A percentile compares a stretch with the other conserved stretches of the same genome.
phyloP scores from a whole-genome alignment of 1,140 invertebrate species.

The Polypedilum pembai region DNA sequence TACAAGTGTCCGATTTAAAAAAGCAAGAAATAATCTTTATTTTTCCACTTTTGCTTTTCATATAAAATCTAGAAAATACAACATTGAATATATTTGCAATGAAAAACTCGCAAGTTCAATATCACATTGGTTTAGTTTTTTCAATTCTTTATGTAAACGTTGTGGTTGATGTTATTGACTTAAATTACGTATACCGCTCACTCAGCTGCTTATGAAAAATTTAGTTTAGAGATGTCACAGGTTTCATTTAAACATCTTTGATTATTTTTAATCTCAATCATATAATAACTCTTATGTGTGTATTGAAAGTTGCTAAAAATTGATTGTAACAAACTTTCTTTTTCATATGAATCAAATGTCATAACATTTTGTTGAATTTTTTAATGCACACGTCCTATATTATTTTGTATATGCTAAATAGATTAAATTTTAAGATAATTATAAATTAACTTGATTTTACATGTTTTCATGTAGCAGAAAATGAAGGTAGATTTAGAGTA shows the following conservation, averaged over 20 bases:
- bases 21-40: neutral
- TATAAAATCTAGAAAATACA: neutral
- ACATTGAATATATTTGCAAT: neutral
- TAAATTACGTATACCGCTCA: neutral
- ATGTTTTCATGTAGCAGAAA: neutral
- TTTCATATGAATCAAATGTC: too few species aligned
- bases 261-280: neutral
- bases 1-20: neutral
- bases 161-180: neutral
- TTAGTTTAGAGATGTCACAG: neutral
- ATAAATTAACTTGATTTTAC: neutral
- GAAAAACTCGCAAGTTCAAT: neutral
- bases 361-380: neutral
- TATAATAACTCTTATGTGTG: neutral
- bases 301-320: too few species aligned
- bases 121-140: neutral
- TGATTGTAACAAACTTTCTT: too few species aligned
- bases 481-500: slow-evolving; percentile 30
- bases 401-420: neutral
- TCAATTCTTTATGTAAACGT: neutral
- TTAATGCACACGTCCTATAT: neutral
- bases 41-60: neutral
- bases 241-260: neutral
- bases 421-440: neutral
- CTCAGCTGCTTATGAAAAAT: neutral